Base-by-base conservation (phyloP, 1,140 invertebrate genomes). In the Apocrypta bakeri region DNA sequence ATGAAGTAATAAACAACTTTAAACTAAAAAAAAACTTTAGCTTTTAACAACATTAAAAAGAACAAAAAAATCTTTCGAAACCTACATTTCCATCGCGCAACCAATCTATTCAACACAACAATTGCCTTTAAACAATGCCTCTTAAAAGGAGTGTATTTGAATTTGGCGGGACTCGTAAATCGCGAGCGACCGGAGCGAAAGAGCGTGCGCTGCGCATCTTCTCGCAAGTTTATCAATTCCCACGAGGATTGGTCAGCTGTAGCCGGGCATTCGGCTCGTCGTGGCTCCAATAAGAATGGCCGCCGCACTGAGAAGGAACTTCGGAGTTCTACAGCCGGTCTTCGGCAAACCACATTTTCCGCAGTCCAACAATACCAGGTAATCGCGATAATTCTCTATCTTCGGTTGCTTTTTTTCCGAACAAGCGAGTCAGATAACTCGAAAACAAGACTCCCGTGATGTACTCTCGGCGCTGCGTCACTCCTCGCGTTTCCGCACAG, bases 231-330 rank as follows among this genome's bases (percentile, higher is more conserved):
- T 82, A 82, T 82, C 73, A 82, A 37, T n/a, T 21, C 12, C 8
- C 21, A 6, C 42, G 6, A 40, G 6, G 63, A 82, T 82, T 82
- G 81, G 81, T 71, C 61, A 33, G 25, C 8, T 8, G 6, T 71
- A 37, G 31, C 73, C 80, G 80, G 74, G 69, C 12, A 33, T 31
- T 73, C 68, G n/a, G 17, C 33, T 31, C 42, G 12, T 75, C 69
- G 78, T 64, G 77, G 77, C 33, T 84, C 73, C 86, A 87, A 85
- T 86, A 87, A 87, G 85, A 87, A 90, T 90, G 89, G 89, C 89
- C 69, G 89, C 88, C 85, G 87, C 87, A 83, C 83, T 90, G 63
- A 87, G 87, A 86, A 89, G 88, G 85, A 86, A 86, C 63, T 84
- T 87, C 64, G 85, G 85, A 79, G 33, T 79, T 83, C 84, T 85